These are phyloP conservation scores for Phenganax stokvisi DNA, from an alignment of 92 coral and sea anemone genomes.

Conservation along the genomic window DNA sequence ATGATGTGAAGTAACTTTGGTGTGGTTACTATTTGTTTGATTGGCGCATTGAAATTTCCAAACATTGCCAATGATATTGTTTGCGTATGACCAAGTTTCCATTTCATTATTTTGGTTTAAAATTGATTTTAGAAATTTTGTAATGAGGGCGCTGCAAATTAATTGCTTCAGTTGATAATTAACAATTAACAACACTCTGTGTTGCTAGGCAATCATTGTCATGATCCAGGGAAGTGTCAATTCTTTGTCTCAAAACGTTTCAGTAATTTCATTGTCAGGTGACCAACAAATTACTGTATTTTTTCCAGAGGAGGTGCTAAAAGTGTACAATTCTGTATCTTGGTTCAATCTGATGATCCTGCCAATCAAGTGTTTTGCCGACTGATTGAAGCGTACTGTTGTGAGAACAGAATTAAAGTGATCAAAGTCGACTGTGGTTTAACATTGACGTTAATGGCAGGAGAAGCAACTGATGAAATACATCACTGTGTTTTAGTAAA, in stretches of 20 bases:
- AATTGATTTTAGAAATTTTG: background rate
- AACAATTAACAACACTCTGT: background rate
- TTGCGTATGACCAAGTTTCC: background rate
- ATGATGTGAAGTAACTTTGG: background rate
- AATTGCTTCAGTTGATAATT: background rate
- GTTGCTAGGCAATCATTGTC: background rate
- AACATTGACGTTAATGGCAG: slow-evolving; percentile 33
- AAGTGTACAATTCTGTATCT: slow-evolving; percentile 22
- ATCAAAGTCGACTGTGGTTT: slow-evolving; percentile 38
- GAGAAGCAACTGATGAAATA: slow-evolving; percentile 18
- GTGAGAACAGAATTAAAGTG: slow-evolving; percentile 29
- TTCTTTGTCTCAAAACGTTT: background rate
- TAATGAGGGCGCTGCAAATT: background rate
- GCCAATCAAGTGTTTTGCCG: slow-evolving; percentile 38
- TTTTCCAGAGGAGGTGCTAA: slow-evolving; percentile 35
- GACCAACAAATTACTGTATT: background rate
- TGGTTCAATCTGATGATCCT: slow-evolving; percentile 36
- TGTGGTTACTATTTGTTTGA: too few relatives aligned
- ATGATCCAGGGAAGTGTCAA: background rate
- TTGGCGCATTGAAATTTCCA: too few relatives aligned
- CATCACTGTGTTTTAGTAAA: slow-evolving; percentile 37
- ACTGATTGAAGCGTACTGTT: slow-evolving; percentile 42
- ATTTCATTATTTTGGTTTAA: background rate
- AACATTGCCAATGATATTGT: background rate
- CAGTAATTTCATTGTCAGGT: background rate